These are phyloP conservation scores for Arenaria interpres DNA, from an alignment of 2,113 vertebrate genomes.

Conservation along the genomic window DNA sequence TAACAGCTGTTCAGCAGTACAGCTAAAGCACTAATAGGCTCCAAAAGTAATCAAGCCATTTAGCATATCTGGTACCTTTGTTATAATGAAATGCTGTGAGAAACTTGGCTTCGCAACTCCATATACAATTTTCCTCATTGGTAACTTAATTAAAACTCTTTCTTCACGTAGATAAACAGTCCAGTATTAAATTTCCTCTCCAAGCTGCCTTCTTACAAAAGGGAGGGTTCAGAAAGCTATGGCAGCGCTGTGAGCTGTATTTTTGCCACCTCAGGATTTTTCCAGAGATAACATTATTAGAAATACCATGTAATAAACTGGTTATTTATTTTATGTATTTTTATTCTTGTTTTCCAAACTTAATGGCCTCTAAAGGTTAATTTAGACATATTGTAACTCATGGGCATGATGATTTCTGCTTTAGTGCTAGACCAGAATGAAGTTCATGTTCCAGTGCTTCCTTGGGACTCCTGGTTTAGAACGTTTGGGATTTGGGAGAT, in stretches of 20 bases:
- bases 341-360: background rate
- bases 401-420: background rate
- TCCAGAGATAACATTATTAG: background rate
- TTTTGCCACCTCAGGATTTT: background rate
- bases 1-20: background rate
- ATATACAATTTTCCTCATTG: background rate
- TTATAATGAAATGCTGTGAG: slow-evolving; percentile 7
- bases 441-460: background rate
- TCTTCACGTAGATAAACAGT: background rate
- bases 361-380: background rate
- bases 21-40: slow-evolving; percentile 14
- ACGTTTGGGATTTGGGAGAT: background rate
- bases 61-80: background rate
- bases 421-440: background rate
- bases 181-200: background rate
- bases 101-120: slow-evolving; percentile 27
- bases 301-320: background rate
- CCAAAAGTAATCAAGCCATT: background rate
- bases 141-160: background rate
- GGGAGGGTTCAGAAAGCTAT: background rate
- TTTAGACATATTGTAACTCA: background rate
- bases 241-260: background rate
- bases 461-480: background rate
- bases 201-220: background rate
- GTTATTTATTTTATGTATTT: background rate